Evolutionary conservation across 2,888 invertebrate species (phyloP).

Genomic region (Amaurobius ferox): DNA sequence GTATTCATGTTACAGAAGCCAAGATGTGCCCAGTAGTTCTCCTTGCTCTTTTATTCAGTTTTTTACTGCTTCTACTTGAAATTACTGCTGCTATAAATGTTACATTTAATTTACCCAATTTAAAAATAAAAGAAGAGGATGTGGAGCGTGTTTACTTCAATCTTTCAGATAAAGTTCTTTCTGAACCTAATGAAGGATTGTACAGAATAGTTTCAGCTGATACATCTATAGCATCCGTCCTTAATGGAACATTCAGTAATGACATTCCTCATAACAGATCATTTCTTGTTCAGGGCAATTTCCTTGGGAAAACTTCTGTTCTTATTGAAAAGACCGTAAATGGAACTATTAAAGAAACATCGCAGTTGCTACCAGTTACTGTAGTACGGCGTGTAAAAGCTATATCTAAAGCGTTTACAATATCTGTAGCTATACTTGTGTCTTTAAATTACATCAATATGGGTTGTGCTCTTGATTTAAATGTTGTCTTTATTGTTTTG

Average conservation of each 20-base stretch:
- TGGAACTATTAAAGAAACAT: conserved; percentile 36
- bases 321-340: conserved; percentile 49
- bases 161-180: conserved; percentile 15
- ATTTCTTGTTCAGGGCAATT: conserved; percentile 71
- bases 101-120: conserved; percentile 54
- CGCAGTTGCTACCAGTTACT: conserved; percentile 51
- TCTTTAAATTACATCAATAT: conserved; percentile 92
- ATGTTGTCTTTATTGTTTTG: conserved; percentile 83
- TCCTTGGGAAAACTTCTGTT: conserved; percentile 71
- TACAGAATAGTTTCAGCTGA: conserved; percentile 48
- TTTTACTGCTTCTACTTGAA: conserved; percentile 70
- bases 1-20: background rate
- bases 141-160: conserved; percentile 39
- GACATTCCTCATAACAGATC: conserved; percentile 50
- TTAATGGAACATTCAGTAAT: conserved; percentile 33
- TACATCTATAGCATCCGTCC: conserved; percentile 46
- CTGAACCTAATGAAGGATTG: conserved; percentile 22
- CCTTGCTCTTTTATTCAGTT: conserved; percentile 70
- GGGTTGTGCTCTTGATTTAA: conserved; percentile 90
- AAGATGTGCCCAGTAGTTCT: conserved; percentile 73
- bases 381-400: conserved; percentile 65
- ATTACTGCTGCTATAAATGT: conserved; percentile 72
- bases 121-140: conserved; percentile 51
- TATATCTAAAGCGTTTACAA: conserved; percentile 69
- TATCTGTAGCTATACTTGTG: conserved; percentile 84